Evolutionary conservation across 2,113 vertebrate species (phyloP), one percentile per base, ranked within the genome.

Genomic region (Psilopsiagon aymara): DNA sequence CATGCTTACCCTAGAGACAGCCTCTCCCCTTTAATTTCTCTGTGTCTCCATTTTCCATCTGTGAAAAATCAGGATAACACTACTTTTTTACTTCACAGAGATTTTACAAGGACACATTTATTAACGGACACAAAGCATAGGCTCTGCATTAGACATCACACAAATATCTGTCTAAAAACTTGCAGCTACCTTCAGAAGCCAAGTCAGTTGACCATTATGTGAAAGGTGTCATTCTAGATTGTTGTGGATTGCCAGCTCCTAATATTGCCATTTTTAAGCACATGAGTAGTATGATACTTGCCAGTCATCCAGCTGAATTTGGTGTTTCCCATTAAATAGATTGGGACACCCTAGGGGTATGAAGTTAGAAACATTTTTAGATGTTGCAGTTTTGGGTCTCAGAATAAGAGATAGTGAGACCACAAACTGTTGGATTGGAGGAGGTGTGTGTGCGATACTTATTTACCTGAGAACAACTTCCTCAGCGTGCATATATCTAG

Each of bases 1-100:
- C 96, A 95, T 12, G 70, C 57, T 71, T 97, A 95, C 95, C 94
- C 95, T 96, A 96, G 95, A 97, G 96, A 96, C 94, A 86, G 91
- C 73, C 94, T 96, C 92, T 93, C 95, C 91, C 94, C 90, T 94
- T 94, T 95, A 96, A 94, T 97, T 96, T 97, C 87, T 85, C 49
- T 43, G 52, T 93, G 86, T 89, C 86, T 96, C 92, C 89, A 91
- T 94, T 94, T 91, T 96, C 95, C 95, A 95, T 94, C 96, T 96
- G 95, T 95, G 96, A 95, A 97, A 96, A 96, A 96, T 95, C 96
- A 96, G 83, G 52, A 87, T 91, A 96, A 91, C 91, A 46, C 86
- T 76, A 89, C 49, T 94, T 94, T 80, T 82, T 44, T 96, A 37
- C 88, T 95, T 97, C 86, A 89, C 63, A 87, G 94, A 67, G 88